Conservation (phyloP, 1,140 invertebrate species). For the Oncopodura yosiiana region DNA sequence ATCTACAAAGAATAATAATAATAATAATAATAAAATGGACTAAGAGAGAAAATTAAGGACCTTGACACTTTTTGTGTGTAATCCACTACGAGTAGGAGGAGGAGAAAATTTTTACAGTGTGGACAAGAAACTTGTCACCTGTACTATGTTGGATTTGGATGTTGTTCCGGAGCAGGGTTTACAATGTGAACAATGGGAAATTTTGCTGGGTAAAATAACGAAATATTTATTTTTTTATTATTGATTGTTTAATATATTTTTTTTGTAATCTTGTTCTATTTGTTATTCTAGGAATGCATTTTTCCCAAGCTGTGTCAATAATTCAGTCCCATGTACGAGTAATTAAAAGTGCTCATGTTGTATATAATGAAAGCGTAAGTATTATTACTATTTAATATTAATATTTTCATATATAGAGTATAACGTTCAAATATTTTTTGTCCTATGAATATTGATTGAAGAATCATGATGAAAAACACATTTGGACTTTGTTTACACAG, state of each 20-base stretch:
- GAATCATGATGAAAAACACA: no score
- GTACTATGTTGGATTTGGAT: conserved; percentile 94
- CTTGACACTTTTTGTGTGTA: no score
- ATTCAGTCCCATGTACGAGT: conserved; percentile 81
- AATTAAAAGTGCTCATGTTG: conserved; percentile 88
- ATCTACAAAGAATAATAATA: no score
- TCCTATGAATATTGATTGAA: no score
- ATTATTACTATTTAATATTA: background rate
- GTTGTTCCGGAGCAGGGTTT: conserved; percentile 88
- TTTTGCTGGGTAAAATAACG: conserved; percentile 76
- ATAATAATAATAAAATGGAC: no score
- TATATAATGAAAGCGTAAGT: conserved; percentile 87
- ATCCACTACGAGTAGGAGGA: no score
- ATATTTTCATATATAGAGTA: background rate
- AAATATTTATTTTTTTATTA: background rate
- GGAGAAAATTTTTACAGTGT: no score
- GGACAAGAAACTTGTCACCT: no score
- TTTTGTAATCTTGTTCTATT: background rate
- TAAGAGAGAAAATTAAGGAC: no score
- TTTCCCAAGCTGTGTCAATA: conserved; percentile 89
- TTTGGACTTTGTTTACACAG: no score
- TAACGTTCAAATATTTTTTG: background rate
- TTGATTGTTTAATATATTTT: background rate
- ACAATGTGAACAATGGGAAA: conserved; percentile 94
- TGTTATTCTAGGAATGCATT: conserved; percentile 82